A percentile compares a stretch with the other conserved stretches of the same genome.
Evolutionary conservation across 1,140 invertebrate species (phyloP).

Genomic region (Vanessa tameamea): DNA sequence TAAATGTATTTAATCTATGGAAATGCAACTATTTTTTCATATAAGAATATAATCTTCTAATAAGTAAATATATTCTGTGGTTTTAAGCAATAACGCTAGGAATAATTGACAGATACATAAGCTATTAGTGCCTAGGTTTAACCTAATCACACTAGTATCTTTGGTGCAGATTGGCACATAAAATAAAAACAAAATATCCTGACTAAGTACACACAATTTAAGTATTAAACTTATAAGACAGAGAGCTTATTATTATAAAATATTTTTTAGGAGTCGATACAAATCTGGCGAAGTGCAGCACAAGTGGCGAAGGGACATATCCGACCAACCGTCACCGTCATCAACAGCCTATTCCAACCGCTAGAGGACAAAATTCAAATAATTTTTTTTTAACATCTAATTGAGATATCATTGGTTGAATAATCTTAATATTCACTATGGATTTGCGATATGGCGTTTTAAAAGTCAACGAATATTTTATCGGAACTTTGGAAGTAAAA

Average conservation of each 20-base stretch:
- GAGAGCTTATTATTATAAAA: slow-evolving; percentile 1
- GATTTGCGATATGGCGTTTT: no score
- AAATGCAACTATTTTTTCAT: slow-evolving; percentile 18
- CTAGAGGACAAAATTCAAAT: no score
- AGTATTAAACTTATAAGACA: not conserved
- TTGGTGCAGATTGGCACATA: slow-evolving; percentile 41
- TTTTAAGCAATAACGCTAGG: slow-evolving; percentile 18
- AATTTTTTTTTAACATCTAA: no score
- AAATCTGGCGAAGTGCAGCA: no score
- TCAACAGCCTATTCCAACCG: no score
- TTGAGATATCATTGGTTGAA: no score
- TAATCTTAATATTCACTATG: no score
- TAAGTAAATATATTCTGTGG: slow-evolving; percentile 10
- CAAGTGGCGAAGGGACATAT: no score
- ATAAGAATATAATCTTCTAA: slow-evolving; percentile 26
- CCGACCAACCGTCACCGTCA: no score
- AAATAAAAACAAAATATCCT: not conserved
- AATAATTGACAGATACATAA: slow-evolving; percentile 40
- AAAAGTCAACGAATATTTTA: no score
- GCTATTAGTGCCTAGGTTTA: slow-evolving; percentile 33
- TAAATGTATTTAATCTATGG: slow-evolving; percentile 21
- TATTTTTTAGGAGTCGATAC: no score
- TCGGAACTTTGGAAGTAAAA: no score
- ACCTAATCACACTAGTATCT: slow-evolving; percentile 28
- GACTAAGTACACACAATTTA: slow-evolving; percentile 25